Base-by-base conservation (phyloP, 2,888 invertebrate species). In the Dendrolimus pini region DNA sequence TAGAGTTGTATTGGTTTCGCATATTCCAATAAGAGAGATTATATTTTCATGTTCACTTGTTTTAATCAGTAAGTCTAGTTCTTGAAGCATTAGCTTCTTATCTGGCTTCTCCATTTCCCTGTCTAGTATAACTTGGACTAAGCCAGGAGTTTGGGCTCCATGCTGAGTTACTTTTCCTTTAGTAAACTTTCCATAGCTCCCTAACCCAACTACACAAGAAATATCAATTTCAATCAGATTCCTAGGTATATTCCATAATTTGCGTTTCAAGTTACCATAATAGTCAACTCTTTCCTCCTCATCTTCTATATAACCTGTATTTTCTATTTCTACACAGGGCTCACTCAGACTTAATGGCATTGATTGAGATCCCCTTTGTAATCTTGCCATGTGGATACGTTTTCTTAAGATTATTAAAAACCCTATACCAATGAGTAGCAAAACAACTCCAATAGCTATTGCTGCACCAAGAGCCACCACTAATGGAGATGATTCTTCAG, bases 311-410 rank as follows among this genome's bases (percentile, higher is more conserved):
- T 95, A 96, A 0, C 94, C 96, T 68, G 95, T 93, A 75, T 96
- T 96, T 78, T 96, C 96, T 77, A 95, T 93, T 84, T 96, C 96
- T 62, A 95, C 92, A 71, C 95, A 93, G 0, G 96, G 95, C 60
- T 96, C 95, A 73, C 96, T 96, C 41, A 96, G 82, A 71, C 95
- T 96, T 30, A 96, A 78, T 0, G 96, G 95, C 84, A 91, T 84
- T 0, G 91, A 86, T 61, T 91, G 91, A 1, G 91, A 90, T 6
- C 89, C 83, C 61, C 89, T 71, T 60, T 90, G 89, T 66, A 91
- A 78, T 14, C 92, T 81, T 7, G 89, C 87, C 59, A 91, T 82
- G 0, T 85, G 79, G 53, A 89, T 85, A 61, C 73, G 81, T 60
- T 89, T 89, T 41, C 80, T 91, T 41, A 95, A 77, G 55, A 93